Base-by-base conservation (phyloP, 2,888 invertebrate species). In the Drosophila mercatorum region DNA sequence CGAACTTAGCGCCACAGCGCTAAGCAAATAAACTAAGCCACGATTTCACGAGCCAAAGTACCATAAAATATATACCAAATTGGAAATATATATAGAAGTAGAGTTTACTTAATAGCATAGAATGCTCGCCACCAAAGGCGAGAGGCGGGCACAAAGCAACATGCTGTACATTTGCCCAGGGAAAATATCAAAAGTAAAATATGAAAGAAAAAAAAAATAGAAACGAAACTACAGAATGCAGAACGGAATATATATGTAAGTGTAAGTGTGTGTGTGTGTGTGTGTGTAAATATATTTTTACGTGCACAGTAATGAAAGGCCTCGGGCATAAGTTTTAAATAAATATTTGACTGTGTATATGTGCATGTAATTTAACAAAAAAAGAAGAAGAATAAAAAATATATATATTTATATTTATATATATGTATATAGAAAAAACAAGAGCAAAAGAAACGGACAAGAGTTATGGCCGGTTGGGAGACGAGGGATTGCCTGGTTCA, bases 311-410 rank as follows among this genome's bases (percentile, higher is more conserved):
- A 89, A 87, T 87, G 88, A 87, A 87, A 88, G 83, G 80, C 87
- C 87, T 83, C 83, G 76, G 77, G 87, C 88, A 83, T 81, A 87
- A 87, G 87, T 87, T 88, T 87, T 83, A 89, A 89, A 89, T 87
- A 87, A 87, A 87, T 87, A 87, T 89, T 89, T 85, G 81, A 72
- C 85, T 75, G 65, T 76, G 68, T 81, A 66, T 82, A 72, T 84
- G 81, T 82, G 85, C 88, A 88, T 89, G 88, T 87, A 80, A 89
- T 85, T 81, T 80, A 85, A 83, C 81, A 81, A 75, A 87, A 84
- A 82, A 70, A 22, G 22, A 68, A 70, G 56, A 57, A 49, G 59
- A 72, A 11, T 51, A 34, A 31, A 2, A 5, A 8, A 31, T 17
- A 49, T 17, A 49, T n/a, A 49, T n/a, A n/a, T 47, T 10, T 58